Base-by-base conservation (phyloP, 2,888 invertebrate genomes). In the Calameuta pallipes region DNA sequence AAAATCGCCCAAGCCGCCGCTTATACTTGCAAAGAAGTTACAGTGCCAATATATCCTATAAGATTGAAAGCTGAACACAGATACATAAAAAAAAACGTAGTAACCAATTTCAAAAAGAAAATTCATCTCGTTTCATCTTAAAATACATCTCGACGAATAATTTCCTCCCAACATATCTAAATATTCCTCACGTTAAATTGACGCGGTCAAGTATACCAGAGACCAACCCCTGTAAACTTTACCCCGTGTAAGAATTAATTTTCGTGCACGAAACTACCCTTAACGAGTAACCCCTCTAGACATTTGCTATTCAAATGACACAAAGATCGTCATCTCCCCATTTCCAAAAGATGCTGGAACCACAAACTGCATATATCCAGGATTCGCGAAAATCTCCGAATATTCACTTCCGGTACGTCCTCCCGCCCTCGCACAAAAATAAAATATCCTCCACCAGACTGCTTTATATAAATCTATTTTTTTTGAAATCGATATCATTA, bases 241-340 rank as follows among this genome's bases (percentile, higher is more conserved):
- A 36, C 37, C 35, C 34, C 34, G n/a, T 30, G n/a, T 75, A 37
- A 34, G 56, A 56, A 56, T 36, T 56, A 56, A 9, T 6, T 6
- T 9, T 23, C 23, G 6, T 23, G 23, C 1, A 56, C 23, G 34
- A 74, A 81, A 80, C 80, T 79, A 83, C 80, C 77, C 80, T 80
- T 80, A 80, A 82, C 77, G 56, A 78, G 76, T 73, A 73, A 77
- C 56, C 78, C 79, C 75, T 71, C 74, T 11, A 31, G 11, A 4
- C 34, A 41, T 37, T 76, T 76, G 73, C 78, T 36, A 80, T 82
- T 83, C 80, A 82, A 80, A 83, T 82, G 76, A 82, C 71, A 76
- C 69, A 37, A 35, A 41, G 30, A 36, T 37, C 37, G 41, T 6
- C 2, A 41, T 23, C 41, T 41, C 15, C 41, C 0, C 6, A 23